Evolutionary conservation across 1,140 invertebrate genomes (phyloP).

Genomic region (Bombus confusus): DNA sequence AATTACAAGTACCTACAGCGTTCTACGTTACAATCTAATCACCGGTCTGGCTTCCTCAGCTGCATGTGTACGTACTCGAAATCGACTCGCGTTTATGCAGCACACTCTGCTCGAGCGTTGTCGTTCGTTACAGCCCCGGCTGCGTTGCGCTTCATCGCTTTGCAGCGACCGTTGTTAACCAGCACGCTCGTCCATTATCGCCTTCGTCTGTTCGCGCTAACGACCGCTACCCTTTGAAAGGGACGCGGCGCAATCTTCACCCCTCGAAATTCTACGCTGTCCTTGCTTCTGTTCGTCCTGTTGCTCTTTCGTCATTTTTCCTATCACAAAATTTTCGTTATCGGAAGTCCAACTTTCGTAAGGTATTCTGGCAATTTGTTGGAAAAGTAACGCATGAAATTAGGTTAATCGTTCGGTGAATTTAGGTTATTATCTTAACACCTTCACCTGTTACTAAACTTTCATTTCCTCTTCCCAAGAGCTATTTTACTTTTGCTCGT

Average conservation of each 20-base stretch:
- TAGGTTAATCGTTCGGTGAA: not conserved
- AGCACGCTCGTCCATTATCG: slow-evolving; percentile 31
- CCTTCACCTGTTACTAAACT: not conserved
- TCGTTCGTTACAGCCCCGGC: not conserved
- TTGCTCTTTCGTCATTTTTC: not conserved
- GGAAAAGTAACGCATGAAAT: not conserved
- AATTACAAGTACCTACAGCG: not conserved
- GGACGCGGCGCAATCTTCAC: not conserved
- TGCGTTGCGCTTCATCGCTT: slow-evolving; percentile 20
- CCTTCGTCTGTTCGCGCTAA: slow-evolving; percentile 11
- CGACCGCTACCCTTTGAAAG: slow-evolving; percentile 18
- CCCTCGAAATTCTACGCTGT: not conserved
- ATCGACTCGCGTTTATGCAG: slow-evolving; percentile 15
- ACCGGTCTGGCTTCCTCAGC: not conserved
- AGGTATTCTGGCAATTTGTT: not conserved
- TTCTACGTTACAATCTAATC: not conserved
- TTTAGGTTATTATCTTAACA: not conserved
- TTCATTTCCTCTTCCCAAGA: not conserved
- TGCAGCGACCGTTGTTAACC: slow-evolving; percentile 18
- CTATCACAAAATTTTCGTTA: not conserved
- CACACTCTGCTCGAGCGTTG: not conserved
- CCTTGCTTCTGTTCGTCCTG: not conserved
- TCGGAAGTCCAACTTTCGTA: not conserved
- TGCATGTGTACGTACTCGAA: not conserved
- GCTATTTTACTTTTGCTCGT: no score